These are phyloP conservation scores for Brachyistius frenatus DNA, from an alignment of 2,113 vertebrate genomes.

Conservation along the genomic window DNA sequence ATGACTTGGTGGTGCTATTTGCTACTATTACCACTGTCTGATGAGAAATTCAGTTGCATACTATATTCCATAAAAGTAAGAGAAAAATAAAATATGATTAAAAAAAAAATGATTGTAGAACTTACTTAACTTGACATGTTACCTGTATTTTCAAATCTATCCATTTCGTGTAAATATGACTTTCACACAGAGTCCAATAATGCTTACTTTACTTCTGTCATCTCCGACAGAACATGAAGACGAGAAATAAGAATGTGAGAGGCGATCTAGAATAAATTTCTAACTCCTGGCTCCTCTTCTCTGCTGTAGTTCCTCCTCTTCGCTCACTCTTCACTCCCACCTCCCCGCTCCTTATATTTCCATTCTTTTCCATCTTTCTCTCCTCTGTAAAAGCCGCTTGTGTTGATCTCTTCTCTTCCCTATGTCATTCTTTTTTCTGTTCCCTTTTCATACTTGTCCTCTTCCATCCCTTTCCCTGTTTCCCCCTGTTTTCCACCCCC, in stretches of 20 bases:
- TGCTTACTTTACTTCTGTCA: background rate
- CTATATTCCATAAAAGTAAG: too few species aligned
- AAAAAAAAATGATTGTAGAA: too few species aligned
- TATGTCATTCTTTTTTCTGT: slow-evolving; percentile 5
- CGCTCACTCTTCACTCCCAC: slow-evolving; percentile 7
- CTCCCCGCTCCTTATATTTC: slow-evolving; percentile 7
- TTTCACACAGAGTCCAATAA: too few species aligned
- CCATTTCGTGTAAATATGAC: too few species aligned
- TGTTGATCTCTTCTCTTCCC: slow-evolving; percentile 31
- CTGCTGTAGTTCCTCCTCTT: slow-evolving; percentile 11
- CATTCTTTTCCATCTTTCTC: slow-evolving; percentile 21
- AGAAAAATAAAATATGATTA: too few species aligned
- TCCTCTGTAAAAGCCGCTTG: slow-evolving; percentile 18
- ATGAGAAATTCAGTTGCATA: too few species aligned
- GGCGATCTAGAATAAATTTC: background rate
- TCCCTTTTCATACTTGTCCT: background rate
- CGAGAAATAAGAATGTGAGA: background rate
- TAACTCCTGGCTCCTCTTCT: slow-evolving; percentile 6
- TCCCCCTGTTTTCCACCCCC: slow-evolving; percentile 8
- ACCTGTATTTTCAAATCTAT: too few species aligned
- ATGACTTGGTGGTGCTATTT: too few species aligned
- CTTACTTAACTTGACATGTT: too few species aligned
- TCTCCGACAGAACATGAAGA: slow-evolving; percentile 9
- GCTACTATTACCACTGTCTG: too few species aligned
- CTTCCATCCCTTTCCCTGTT: slow-evolving; percentile 26